phyloP scores from a whole-genome alignment of 2,888 invertebrate genomes.

The Geotrupes spiniger region DNA sequence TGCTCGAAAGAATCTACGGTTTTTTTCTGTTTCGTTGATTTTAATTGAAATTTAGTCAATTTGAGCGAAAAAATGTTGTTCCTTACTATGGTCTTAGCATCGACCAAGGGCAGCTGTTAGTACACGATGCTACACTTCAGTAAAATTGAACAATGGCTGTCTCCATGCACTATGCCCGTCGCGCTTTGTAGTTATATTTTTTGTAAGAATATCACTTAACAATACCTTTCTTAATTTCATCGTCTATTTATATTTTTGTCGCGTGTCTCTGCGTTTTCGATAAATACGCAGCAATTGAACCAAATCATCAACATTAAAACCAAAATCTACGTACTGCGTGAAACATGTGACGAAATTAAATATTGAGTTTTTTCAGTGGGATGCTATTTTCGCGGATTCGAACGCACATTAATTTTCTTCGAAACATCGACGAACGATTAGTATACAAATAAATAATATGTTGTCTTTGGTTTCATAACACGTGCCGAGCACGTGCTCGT shows the following conservation, averaged over 20 bases:
- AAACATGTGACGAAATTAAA: no score
- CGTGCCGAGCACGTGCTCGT: slow-evolving; percentile 39
- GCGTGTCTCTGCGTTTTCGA: no score
- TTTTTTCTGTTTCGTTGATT: no score
- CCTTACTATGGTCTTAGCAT: slow-evolving; percentile 21
- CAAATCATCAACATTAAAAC: no score
- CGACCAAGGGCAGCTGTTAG: slow-evolving; percentile 45
- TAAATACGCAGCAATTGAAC: no score
- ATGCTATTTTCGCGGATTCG: no score
- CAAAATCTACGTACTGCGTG: no score
- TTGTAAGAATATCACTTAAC: slow-evolving; percentile 41
- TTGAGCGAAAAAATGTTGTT: slow-evolving; percentile 11
- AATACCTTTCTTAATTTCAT: slow-evolving; percentile 29
- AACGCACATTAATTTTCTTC: no score
- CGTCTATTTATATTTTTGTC: slow-evolving; percentile 19
- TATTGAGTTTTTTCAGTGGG: no score
- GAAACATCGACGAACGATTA: no score
- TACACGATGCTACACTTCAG: slow-evolving; percentile 48
- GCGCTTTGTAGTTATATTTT: slow-evolving; percentile 44
- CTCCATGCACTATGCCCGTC: slow-evolving; percentile 47
- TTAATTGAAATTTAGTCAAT: background rate
- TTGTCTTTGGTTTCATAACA: slow-evolving; percentile 21
- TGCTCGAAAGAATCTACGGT: no score
- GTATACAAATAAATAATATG: background rate
- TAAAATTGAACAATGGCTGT: slow-evolving; percentile 48